Percentiles rank a stretch among this genome's conserved stretches.
Evolutionary conservation across 2,797 vertebrate species (phyloP).

Genomic region (Onychomys leucogaster): DNA sequence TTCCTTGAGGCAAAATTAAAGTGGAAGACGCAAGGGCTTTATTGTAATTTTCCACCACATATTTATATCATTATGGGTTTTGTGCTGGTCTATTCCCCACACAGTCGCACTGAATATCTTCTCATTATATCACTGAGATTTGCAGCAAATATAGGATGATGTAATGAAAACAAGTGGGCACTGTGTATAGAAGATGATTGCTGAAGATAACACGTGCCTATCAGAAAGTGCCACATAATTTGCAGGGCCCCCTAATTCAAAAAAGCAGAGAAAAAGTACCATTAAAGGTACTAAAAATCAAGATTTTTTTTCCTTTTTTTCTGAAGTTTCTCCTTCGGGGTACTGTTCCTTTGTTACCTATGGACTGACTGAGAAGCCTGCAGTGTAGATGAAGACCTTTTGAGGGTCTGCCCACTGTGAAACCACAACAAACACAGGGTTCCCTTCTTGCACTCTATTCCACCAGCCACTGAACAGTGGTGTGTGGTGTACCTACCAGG

Average conservation of each 20-base stretch:
- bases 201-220: slow-evolving; percentile 53
- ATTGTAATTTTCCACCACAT: slow-evolving; percentile 82
- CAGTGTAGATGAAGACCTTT: not conserved
- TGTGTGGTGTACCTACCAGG: not conserved
- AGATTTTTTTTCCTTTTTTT: not conserved
- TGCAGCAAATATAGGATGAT: slow-evolving; percentile 72
- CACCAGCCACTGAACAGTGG: not conserved
- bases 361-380: not conserved
- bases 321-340: not conserved
- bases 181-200: slow-evolving; percentile 68
- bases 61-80: slow-evolving; percentile 85
- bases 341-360: not conserved
- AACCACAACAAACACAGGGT: not conserved
- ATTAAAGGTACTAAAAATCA: not conserved
- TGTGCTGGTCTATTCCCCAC: slow-evolving; percentile 78
- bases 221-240: slow-evolving; percentile 47
- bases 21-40: slow-evolving; percentile 79
- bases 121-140: slow-evolving; percentile 78
- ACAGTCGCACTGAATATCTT: slow-evolving; percentile 78
- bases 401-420: not conserved
- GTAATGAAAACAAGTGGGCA: slow-evolving; percentile 71
- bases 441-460: not conserved
- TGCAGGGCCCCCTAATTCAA: slow-evolving; percentile 21
- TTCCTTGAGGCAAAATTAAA: slow-evolving; percentile 82
- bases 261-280: not conserved